Conservation (phyloP, 2,797 vertebrate species). For the Eulemur mongoz region DNA sequence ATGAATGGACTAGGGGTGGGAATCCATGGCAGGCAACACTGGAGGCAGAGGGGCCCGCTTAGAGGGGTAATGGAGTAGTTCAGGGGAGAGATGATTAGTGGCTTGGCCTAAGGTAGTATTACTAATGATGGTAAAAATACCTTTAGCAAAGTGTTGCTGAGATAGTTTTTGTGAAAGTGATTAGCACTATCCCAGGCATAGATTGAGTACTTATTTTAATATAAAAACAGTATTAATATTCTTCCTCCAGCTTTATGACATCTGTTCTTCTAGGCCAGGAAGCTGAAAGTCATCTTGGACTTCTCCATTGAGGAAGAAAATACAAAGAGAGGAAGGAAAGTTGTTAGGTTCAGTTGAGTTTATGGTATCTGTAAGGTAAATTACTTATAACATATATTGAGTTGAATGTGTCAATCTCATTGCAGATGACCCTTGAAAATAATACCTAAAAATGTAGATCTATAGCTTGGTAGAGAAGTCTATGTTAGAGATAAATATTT, state of each 20-base stretch:
- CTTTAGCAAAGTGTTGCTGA: neutral
- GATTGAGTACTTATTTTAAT: neutral
- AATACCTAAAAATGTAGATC: neutral
- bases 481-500: conserved; percentile 38
- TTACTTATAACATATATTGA: neutral
- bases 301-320: conserved; percentile 2
- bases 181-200: neutral
- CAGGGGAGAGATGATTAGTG: neutral
- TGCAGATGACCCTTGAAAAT: neutral
- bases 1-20: neutral
- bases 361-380: neutral
- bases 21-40: neutral
- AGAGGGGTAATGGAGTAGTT: neutral
- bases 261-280: neutral
- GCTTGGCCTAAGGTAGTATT: neutral
- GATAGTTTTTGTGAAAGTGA: neutral
- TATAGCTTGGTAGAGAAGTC: neutral
- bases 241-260: neutral
- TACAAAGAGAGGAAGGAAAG: neutral
- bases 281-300: neutral
- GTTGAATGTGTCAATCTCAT: neutral
- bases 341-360: neutral
- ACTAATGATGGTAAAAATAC: neutral
- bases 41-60: neutral
- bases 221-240: neutral